Percentiles rank a stretch among this genome's conserved stretches.
phyloP scores from a whole-genome alignment of 1,140 invertebrate genomes.

The Metopolophium dirhodum region DNA sequence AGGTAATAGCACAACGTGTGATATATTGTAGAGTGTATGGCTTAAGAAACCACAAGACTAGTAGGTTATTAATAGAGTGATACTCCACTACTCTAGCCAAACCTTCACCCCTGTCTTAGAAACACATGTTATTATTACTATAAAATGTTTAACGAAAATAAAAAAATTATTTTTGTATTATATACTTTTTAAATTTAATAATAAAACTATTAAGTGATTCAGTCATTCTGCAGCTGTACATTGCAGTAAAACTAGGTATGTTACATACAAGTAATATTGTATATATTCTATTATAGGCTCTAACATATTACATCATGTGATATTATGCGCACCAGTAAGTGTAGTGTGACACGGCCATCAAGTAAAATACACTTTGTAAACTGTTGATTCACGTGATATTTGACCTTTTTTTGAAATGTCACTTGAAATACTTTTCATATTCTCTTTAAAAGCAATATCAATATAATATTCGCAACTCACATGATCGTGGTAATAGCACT shows the following conservation, averaged over 20 bases:
- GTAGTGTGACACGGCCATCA: not conserved
- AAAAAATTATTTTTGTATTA: not conserved
- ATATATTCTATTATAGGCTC: not conserved
- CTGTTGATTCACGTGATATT: not conserved
- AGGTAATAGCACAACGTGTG: not conserved
- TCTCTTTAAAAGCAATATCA: not conserved
- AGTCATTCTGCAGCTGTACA: not conserved
- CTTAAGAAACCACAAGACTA: not conserved
- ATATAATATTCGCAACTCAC: not conserved
- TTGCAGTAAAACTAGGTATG: not conserved
- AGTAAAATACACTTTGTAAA: not conserved
- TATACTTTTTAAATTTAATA: not conserved
- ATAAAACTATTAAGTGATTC: not conserved
- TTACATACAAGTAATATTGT: not conserved
- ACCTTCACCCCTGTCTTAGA: not conserved
- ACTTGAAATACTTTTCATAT: not conserved
- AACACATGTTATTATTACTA: not conserved
- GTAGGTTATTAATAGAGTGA: not conserved
- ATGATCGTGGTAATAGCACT: not conserved
- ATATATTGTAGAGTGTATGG: not conserved
- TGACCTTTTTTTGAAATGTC: not conserved
- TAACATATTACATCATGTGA: not conserved
- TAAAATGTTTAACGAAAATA: slow-evolving; percentile 6
- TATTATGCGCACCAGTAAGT: not conserved
- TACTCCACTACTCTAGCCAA: not conserved